phyloP scores from a whole-genome alignment of 1,140 invertebrate genomes.

The Laodelphax striatellus region DNA sequence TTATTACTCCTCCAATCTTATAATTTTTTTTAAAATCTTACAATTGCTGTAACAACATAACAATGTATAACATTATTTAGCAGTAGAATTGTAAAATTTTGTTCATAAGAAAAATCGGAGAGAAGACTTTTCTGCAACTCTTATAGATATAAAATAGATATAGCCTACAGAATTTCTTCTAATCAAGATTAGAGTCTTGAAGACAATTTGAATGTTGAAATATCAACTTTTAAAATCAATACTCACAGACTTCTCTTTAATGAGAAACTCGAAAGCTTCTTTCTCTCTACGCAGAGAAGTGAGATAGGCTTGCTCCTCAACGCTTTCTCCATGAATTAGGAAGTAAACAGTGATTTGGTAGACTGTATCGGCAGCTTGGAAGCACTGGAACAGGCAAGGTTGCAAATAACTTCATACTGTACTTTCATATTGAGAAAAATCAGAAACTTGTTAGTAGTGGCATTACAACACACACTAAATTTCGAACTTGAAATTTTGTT shows the following conservation, averaged over 20 bases:
- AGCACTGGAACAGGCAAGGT: constrained; percentile 43
- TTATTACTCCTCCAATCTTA: too few species aligned
- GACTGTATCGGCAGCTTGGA: constrained; percentile 46
- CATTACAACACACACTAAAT: too few species aligned
- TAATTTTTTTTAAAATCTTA: too few species aligned
- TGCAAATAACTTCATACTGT: not conserved
- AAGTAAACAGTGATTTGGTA: constrained; percentile 69
- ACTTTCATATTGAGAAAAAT: not conserved
- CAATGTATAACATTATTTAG: too few species aligned
- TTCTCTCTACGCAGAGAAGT: constrained; percentile 84
- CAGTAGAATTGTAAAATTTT: too few species aligned
- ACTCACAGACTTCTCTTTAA: constrained; percentile 79
- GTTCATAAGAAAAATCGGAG: too few species aligned
- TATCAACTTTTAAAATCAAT: not conserved
- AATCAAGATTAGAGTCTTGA: not conserved
- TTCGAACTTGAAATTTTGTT: too few species aligned
- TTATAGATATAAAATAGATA: too few species aligned
- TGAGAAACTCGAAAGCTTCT: constrained; percentile 85
- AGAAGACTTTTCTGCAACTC: too few species aligned
- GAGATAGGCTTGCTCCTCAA: constrained; percentile 92
- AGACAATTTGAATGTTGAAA: not conserved
- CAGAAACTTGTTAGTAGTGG: too few species aligned
- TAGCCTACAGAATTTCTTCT: too few species aligned
- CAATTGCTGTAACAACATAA: too few species aligned
- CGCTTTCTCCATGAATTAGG: constrained; percentile 75